phyloP scores from a whole-genome alignment of 2,113 vertebrate genomes.

The Scophthalmus maximus region DNA sequence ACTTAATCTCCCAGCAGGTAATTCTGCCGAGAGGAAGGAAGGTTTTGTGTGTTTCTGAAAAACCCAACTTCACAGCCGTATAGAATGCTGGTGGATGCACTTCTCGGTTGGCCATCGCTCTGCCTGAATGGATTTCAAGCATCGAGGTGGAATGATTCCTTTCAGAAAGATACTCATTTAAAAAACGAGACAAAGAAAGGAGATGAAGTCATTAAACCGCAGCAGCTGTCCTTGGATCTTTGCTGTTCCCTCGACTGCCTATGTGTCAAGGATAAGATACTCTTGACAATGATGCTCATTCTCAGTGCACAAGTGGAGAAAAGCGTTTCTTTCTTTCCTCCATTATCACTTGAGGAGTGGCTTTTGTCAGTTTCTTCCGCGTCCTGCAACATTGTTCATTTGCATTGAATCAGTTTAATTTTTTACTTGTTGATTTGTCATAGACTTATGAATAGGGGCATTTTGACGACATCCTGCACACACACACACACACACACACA shows the following conservation, averaged over 20 bases:
- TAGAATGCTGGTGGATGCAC: conserved; percentile 48
- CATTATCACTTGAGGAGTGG: conserved; percentile 15
- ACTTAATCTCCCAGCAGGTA: conserved; percentile 62
- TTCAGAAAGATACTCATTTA: conserved; percentile 59
- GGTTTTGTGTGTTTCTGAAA: conserved; percentile 54
- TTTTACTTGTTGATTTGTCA: not conserved
- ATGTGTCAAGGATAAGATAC: conserved; percentile 68
- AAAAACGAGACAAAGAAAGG: conserved; percentile 32
- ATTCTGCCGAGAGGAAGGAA: conserved; percentile 47
- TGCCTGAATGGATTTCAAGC: conserved; percentile 69
- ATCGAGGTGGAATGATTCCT: conserved; percentile 62
- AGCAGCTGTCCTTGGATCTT: conserved; percentile 68
- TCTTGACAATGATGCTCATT: conserved; percentile 55
- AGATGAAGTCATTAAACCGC: conserved; percentile 69
- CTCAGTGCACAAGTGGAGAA: conserved; percentile 7
- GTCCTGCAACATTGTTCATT: not conserved
- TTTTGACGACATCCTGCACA: not conserved
- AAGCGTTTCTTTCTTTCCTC: conserved; percentile 41
- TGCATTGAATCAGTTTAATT: conserved; percentile 11
- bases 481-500: not conserved
- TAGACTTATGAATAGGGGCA: no score
- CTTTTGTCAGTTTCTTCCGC: conserved; percentile 24
- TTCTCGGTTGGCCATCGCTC: conserved; percentile 66
- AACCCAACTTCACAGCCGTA: conserved; percentile 48
- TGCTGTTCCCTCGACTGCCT: conserved; percentile 51